Evolutionary conservation across 2,888 invertebrate species (phyloP), one percentile per base, ranked within the genome.

Genomic region (Digitonthophagus gazella): DNA sequence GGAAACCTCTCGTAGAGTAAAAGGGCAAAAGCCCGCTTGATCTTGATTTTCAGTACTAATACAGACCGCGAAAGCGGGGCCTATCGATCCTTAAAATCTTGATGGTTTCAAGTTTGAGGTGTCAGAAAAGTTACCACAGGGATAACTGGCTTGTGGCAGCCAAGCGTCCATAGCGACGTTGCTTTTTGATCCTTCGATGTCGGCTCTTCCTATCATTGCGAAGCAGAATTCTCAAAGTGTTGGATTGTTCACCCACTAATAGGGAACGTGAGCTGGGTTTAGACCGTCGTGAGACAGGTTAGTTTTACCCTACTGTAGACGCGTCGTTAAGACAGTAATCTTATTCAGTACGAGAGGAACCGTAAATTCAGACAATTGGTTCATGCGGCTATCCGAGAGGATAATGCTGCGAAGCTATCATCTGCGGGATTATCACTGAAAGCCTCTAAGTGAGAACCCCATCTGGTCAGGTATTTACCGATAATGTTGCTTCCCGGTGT

Each of bases 131-230:
- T n/a, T n/a, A n/a, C n/a, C n/a, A n/a, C n/a, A n/a, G n/a, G n/a
- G n/a, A n/a, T n/a, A n/a, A n/a, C n/a, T n/a, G n/a, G n/a, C n/a
- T n/a, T n/a, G n/a, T n/a, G n/a, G n/a, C n/a, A n/a, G n/a, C n/a
- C n/a, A n/a, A n/a, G 87, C 86, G 86, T 84, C 84, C 86, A 85
- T 72, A 88, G 88, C 86, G 86, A 88, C 87, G 86, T 87, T 83
- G 87, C 87, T 87, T 88, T 88, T 88, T 88, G 87, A 88, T 88
- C 86, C 85, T 87, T 90, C 88, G 88, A 89, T 89, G 86, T 89
- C 88, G 88, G 88, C 88, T 90, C 88, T 89, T 89, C 88, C 88
- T 89, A 89, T 88, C 88, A 88, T 89, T 88, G 87, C 84, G 88
- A 89, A 88, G 88, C 89, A 86, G 86, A 89, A 88, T 86, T 88